Percentiles rank a stretch among this genome's conserved stretches.
Conservation (phyloP, 2,113 vertebrate genomes). For the Microcebus murinus region DNA sequence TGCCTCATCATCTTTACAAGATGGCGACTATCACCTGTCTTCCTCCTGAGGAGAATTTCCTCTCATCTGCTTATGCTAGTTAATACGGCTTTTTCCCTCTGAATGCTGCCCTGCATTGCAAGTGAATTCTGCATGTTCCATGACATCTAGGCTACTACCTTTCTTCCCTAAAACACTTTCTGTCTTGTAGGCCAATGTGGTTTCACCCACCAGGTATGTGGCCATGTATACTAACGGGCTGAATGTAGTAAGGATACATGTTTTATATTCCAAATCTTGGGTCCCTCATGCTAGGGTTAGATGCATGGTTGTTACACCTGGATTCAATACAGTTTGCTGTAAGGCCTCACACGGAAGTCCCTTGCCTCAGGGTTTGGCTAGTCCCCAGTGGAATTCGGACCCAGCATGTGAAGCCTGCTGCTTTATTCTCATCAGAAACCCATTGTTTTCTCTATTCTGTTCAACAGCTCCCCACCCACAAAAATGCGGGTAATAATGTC, state of each 20-base stretch:
- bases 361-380: background rate
- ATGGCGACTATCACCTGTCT: background rate
- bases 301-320: background rate
- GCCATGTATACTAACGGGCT: background rate
- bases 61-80: background rate
- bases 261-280: background rate
- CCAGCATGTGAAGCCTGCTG: too few species aligned
- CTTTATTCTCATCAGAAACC: background rate
- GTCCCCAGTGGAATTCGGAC: background rate
- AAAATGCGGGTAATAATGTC: background rate
- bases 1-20: background rate
- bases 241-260: background rate
- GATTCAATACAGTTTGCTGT: background rate
- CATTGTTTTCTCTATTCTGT: background rate
- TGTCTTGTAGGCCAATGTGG: background rate
- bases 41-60: background rate
- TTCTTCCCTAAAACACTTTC: background rate
- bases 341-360: background rate
- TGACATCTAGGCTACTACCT: too few species aligned
- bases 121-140: background rate
- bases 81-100: background rate
- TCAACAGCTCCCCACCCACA: background rate
- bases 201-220: too few species aligned
- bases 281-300: background rate
- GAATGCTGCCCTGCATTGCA: background rate